These are phyloP conservation scores for Caenorhabditis becei DNA, from an alignment of 2,888 invertebrate genomes.

Conservation along the genomic window DNA sequence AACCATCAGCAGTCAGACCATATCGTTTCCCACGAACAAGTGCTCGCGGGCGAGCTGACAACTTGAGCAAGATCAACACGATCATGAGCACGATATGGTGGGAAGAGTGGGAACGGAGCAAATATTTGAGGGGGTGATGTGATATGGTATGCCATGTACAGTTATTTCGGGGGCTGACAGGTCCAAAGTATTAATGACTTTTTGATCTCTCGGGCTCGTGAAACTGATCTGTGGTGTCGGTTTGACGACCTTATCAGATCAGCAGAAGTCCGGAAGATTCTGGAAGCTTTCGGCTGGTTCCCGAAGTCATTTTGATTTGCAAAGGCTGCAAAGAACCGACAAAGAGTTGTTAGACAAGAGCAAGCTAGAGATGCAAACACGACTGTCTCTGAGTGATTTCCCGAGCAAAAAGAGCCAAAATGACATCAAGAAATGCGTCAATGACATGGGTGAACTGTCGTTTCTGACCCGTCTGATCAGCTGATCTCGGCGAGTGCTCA, in stretches of 20 bases:
- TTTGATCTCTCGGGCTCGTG: conserved; percentile 21
- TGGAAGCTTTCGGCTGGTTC: too few species aligned
- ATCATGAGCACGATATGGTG: conserved; percentile 49
- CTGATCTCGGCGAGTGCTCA: conserved; percentile 25
- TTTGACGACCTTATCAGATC: conserved; percentile 13
- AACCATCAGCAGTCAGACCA: conserved; percentile 10
- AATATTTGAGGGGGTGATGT: conserved; percentile 37
- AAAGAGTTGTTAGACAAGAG: not conserved
- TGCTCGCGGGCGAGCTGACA: conserved; percentile 47
- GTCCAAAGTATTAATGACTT: conserved; percentile 34
- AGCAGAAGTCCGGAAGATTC: not conserved
- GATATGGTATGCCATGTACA: conserved; percentile 33
- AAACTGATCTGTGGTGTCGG: conserved; percentile 42
- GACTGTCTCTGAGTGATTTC: not conserved
- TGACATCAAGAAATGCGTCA: conserved; percentile 12
- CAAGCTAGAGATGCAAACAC: not conserved
- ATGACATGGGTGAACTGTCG: not conserved
- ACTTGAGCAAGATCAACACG: conserved; percentile 56
- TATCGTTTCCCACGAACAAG: conserved; percentile 51
- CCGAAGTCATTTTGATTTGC: too few species aligned
- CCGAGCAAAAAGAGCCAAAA: not conserved
- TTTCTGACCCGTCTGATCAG: conserved; percentile 14
- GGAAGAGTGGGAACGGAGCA: conserved; percentile 8
- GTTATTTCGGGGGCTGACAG: conserved; percentile 50
- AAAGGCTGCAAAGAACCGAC: too few species aligned